Percentiles rank a stretch among this genome's conserved stretches.
Conservation (phyloP, 2,888 invertebrate genomes). For the Ganaspis brasiliensis region DNA sequence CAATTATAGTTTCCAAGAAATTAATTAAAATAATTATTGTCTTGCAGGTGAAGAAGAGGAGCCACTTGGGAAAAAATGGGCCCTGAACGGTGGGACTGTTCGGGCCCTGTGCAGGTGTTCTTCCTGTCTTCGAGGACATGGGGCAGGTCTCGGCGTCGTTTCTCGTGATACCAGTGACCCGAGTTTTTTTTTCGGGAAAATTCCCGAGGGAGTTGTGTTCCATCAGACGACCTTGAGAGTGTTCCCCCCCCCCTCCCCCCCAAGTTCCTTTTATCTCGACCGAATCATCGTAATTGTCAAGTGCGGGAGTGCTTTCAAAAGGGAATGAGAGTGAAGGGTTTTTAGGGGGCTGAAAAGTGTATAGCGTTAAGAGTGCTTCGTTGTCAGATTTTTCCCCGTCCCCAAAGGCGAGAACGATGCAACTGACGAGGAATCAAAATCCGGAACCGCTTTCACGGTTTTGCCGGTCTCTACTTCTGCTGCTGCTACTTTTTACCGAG, state of each 20-base stretch:
- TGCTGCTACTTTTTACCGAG: slow-evolving; percentile 43
- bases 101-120: slow-evolving; percentile 32
- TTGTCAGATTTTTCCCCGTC: slow-evolving; percentile 7
- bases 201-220: not conserved
- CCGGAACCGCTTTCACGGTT: slow-evolving; percentile 48
- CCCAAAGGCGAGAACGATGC: slow-evolving; percentile 11
- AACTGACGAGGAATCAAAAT: slow-evolving; percentile 30
- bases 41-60: not conserved
- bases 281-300: not conserved
- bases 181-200: not conserved
- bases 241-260: not conserved
- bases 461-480: slow-evolving; percentile 38
- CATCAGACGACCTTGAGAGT: not conserved
- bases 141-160: slow-evolving; percentile 19
- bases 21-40: not conserved
- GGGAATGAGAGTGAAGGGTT: slow-evolving; percentile 7
- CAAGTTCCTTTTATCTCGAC: not conserved
- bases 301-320: slow-evolving; percentile 32
- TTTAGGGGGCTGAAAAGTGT: not conserved
- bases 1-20: too few relatives aligned
- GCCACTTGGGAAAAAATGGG: slow-evolving; percentile 13
- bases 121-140: not conserved
- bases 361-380: slow-evolving; percentile 22
- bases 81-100: slow-evolving; percentile 30
- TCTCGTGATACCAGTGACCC: slow-evolving; percentile 20